A percentile compares a stretch with the other conserved stretches of the same genome.
These are phyloP conservation scores for Leptopterna dolabrata DNA, from an alignment of 2,888 invertebrate species.

Conservation along the genomic window DNA sequence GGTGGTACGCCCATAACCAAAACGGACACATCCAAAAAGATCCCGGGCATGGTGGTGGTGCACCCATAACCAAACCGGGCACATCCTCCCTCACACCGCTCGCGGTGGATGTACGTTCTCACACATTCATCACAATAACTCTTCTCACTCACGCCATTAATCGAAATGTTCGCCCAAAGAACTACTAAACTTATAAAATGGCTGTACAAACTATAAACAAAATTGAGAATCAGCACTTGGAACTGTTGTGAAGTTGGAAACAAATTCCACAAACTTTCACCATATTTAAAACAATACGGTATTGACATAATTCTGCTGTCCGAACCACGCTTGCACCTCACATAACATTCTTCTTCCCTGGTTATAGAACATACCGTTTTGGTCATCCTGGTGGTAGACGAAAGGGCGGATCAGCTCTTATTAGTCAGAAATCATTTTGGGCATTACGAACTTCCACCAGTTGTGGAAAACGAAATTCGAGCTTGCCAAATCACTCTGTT, in stretches of 20 bases:
- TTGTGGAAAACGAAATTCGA: conserved; percentile 19
- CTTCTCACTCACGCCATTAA: conserved; percentile 6
- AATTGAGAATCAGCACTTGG: conserved; percentile 18
- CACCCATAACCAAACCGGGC: too few species aligned
- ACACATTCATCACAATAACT: too few species aligned
- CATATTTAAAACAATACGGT: too few species aligned
- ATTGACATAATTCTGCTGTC: too few species aligned
- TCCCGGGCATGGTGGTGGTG: too few species aligned
- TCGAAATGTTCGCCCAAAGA: background rate
- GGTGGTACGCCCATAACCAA: too few species aligned
- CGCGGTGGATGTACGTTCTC: too few species aligned
- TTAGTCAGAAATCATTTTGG: background rate
- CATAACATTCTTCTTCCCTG: background rate
- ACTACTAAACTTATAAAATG: background rate
- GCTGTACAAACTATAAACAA: background rate
- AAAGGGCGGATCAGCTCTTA: conserved; percentile 11
- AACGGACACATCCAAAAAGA: too few species aligned
- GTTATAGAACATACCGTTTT: background rate
- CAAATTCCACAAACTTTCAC: too few species aligned
- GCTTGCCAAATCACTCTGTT: conserved; percentile 1
- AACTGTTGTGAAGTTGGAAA: too few species aligned
- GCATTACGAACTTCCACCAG: conserved; percentile 20
- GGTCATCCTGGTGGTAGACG: conserved; percentile 20
- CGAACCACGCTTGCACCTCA: conserved; percentile 17
- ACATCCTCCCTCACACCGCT: too few species aligned